These are phyloP conservation scores for Hafferia zeledoni DNA, from an alignment of 2,797 vertebrate genomes.

Conservation along the genomic window DNA sequence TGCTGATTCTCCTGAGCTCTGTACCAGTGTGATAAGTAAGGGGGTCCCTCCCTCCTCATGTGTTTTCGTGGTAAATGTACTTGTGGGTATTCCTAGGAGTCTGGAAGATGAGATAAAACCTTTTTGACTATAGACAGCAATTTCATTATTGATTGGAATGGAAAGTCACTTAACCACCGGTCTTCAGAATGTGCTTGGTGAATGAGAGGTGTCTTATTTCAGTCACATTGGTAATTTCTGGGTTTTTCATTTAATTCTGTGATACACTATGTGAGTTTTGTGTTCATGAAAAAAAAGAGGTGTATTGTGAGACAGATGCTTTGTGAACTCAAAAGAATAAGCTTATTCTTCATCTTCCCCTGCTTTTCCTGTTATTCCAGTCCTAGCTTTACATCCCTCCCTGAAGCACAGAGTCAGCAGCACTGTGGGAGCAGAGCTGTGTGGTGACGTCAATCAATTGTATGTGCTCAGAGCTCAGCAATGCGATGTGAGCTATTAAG, in stretches of 20 bases:
- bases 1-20: neutral
- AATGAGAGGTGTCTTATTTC: neutral
- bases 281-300: neutral
- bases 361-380: slow-evolving; percentile 42
- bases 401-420: neutral
- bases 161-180: neutral
- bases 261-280: neutral
- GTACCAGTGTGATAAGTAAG: neutral
- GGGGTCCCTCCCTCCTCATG: neutral
- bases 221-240: neutral
- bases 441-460: neutral
- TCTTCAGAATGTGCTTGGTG: neutral
- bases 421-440: neutral
- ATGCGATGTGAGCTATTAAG: neutral
- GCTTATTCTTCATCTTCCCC: neutral
- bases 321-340: neutral
- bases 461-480: neutral
- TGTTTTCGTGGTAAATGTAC: neutral
- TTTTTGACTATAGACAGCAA: neutral
- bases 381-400: neutral
- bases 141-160: neutral
- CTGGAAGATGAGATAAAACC: neutral
- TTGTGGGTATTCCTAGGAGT: neutral
- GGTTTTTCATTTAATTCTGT: neutral
- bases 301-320: neutral